phyloP scores from a whole-genome alignment of 30 jellyfish, hydroid and myxozoan species.

The Turritopsis rubra region DNA sequence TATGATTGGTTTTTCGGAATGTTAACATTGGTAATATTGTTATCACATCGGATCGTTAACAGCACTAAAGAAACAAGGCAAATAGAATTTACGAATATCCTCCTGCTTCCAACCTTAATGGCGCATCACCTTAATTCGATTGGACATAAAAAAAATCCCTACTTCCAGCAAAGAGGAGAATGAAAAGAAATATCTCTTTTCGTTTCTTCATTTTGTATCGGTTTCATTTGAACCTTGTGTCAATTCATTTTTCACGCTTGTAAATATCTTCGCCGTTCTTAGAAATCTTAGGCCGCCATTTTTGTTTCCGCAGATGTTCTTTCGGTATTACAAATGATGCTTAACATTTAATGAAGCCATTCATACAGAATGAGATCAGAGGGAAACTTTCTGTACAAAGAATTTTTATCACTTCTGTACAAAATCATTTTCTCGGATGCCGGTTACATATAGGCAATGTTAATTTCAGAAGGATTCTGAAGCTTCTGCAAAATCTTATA shows the following conservation, averaged over 20 bases:
- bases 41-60: background rate
- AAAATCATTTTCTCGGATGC: background rate
- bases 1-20: slow-evolving; percentile 10
- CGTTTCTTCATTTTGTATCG: background rate
- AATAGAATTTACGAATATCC: too few relatives aligned
- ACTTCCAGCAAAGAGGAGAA: background rate
- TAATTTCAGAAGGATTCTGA: too few relatives aligned
- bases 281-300: background rate
- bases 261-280: background rate
- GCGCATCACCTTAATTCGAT: too few relatives aligned
- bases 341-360: background rate
- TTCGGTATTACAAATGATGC: background rate
- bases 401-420: too few relatives aligned
- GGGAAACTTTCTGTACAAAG: background rate
- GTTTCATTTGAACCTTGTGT: background rate
- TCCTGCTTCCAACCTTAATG: too few relatives aligned
- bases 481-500: too few relatives aligned
- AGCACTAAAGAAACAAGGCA: background rate
- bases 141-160: background rate
- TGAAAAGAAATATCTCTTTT: background rate
- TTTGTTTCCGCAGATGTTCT: background rate
- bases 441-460: too few relatives aligned
- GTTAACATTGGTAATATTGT: background rate
- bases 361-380: slow-evolving; percentile 14
- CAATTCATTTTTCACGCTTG: background rate